Evolutionary conservation across 2,113 vertebrate genomes (phyloP).

Genomic region (Neogale vison): DNA sequence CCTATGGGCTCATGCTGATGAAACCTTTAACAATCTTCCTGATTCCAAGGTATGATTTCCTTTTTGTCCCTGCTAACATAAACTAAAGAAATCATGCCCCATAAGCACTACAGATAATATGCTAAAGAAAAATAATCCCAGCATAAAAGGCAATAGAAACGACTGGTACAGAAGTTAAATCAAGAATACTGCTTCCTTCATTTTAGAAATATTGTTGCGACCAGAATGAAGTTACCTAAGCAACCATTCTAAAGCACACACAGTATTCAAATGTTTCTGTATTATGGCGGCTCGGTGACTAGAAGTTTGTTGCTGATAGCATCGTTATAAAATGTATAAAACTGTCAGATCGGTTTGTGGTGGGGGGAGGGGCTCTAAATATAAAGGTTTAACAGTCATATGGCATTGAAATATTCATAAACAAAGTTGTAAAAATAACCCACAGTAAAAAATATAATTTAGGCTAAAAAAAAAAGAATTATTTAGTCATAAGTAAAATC

Average conservation of each 20-base stretch:
- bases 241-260: background rate
- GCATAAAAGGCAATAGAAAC: background rate
- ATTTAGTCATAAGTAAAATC: background rate
- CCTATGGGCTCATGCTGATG: background rate
- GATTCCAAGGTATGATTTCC: background rate
- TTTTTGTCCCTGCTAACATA: background rate
- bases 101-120: background rate
- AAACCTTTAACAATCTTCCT: background rate
- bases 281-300: background rate
- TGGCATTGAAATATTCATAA: slow-evolving; percentile 17
- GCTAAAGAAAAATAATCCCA: background rate
- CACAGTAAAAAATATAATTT: background rate
- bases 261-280: slow-evolving; percentile 37
- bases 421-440: background rate
- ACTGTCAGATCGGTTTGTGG: slow-evolving; percentile 28
- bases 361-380: background rate
- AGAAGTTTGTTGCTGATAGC: slow-evolving; percentile 38
- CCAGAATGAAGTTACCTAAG: slow-evolving; percentile 53
- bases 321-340: slow-evolving; percentile 41
- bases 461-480: background rate
- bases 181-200: background rate
- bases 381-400: background rate
- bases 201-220: slow-evolving; percentile 17
- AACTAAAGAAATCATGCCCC: background rate
- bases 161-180: background rate